Conservation (phyloP, 2,113 vertebrate species). For the Salvelinus sp. region DNA sequence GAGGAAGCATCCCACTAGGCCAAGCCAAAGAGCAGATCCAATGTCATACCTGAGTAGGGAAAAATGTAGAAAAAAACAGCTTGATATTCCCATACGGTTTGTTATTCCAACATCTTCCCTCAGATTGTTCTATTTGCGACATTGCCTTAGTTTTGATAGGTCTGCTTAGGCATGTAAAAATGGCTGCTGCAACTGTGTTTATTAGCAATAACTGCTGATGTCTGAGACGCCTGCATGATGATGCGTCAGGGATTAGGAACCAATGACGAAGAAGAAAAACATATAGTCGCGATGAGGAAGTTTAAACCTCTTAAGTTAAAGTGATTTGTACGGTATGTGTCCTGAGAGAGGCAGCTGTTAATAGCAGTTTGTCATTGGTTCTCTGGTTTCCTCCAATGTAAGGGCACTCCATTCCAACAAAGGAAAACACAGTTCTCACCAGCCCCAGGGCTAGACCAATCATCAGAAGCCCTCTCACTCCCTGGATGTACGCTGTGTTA, state of each 20-base stretch:
- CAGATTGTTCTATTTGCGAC: not conserved
- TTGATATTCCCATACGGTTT: not conserved
- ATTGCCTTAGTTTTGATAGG: slow-evolving; percentile 34
- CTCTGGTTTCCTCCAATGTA: slow-evolving; percentile 42
- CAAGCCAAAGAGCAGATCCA: slow-evolving; percentile 35
- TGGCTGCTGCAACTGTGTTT: slow-evolving; percentile 38
- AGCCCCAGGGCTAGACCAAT: slow-evolving; percentile 37
- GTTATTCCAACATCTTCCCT: not conserved
- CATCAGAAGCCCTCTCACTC: slow-evolving; percentile 57
- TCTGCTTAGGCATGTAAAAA: slow-evolving; percentile 49
- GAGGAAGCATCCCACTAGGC: slow-evolving; percentile 38
- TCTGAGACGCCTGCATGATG: slow-evolving; percentile 25
- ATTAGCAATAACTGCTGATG: slow-evolving; percentile 46
- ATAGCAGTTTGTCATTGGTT: slow-evolving; percentile 26
- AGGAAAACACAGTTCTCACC: slow-evolving; percentile 40
- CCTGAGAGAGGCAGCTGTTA: slow-evolving; percentile 11
- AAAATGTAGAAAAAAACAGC: not conserved
- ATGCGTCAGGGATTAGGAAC: slow-evolving; percentile 1
- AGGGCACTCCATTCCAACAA: slow-evolving; percentile 62
- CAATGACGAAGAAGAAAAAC: slow-evolving; percentile 14
- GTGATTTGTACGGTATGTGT: not conserved
- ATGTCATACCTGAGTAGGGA: slow-evolving; percentile 35
- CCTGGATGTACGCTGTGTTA: slow-evolving; percentile 30
- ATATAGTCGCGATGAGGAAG: not conserved
- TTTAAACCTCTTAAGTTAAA: not conserved